Evolutionary conservation across 2,888 invertebrate species (phyloP).

Genomic region (Caenorhabditis sinica): DNA sequence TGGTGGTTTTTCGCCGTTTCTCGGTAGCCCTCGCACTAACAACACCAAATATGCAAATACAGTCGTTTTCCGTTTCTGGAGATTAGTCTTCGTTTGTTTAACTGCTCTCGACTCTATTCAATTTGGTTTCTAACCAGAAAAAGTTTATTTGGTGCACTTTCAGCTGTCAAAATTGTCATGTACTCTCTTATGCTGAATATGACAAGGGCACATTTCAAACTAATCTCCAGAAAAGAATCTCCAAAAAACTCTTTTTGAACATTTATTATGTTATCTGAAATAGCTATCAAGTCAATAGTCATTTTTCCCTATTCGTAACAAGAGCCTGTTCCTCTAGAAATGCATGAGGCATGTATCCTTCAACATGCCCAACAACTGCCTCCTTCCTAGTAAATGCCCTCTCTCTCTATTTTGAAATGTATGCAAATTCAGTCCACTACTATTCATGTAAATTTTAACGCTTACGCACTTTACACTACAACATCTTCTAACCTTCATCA

Average conservation of each 20-base stretch:
- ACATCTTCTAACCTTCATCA: constrained; percentile 9
- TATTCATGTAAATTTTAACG: constrained; percentile 58
- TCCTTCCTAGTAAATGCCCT: background rate
- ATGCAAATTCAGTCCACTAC: constrained; percentile 50
- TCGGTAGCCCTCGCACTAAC: background rate
- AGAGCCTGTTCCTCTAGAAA: constrained; percentile 2
- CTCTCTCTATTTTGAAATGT: constrained; percentile 51
- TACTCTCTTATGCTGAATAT: too few relatives aligned
- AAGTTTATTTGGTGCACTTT: background rate
- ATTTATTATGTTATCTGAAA: too few relatives aligned
- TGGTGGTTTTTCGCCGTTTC: background rate
- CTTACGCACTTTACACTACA: constrained; percentile 16
- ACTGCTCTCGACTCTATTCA: background rate
- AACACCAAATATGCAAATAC: constrained; percentile 39
- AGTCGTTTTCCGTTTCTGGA: constrained; percentile 17
- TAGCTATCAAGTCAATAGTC: too few relatives aligned
- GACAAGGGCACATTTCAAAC: too few relatives aligned
- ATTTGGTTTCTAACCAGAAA: background rate
- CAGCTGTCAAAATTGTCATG: too few relatives aligned
- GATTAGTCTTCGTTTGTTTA: constrained; percentile 6
- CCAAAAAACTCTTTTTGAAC: too few relatives aligned
- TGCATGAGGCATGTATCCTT: constrained; percentile 26
- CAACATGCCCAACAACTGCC: constrained; percentile 25
- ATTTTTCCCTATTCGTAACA: background rate
- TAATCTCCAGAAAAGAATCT: too few relatives aligned